Evolutionary conservation across 2,113 vertebrate species (phyloP).

Genomic region (Ammospiza caudacuta): DNA sequence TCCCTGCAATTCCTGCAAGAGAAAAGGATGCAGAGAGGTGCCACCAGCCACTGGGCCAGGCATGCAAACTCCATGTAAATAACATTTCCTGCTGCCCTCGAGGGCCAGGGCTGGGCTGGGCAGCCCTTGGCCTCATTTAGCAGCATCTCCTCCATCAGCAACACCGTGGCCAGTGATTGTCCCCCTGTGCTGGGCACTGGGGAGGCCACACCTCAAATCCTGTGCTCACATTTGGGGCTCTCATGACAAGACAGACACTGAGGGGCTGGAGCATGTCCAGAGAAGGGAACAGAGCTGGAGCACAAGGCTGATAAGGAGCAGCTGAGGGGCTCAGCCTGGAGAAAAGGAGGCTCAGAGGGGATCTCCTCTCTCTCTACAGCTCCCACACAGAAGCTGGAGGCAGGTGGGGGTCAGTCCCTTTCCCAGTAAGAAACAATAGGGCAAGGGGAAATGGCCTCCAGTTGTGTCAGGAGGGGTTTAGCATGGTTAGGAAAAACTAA

Average conservation of each 20-base stretch:
- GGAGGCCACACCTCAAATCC: not conserved
- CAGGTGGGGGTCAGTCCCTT: no score
- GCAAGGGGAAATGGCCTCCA: not conserved
- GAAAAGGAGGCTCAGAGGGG: not conserved
- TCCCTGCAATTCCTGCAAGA: not conserved
- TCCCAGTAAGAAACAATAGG: not conserved
- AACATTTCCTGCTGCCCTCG: fast-evolving
- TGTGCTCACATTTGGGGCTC: not conserved
- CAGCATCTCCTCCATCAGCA: not conserved
- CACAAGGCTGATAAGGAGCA: not conserved
- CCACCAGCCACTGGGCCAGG: not conserved
- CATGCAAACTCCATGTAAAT: fast-evolving
- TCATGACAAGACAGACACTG: not conserved
- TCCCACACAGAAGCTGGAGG: not conserved
- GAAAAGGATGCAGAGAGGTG: not conserved
- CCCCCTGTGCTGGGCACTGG: not conserved
- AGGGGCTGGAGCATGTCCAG: not conserved
- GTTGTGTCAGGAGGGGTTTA: not conserved
- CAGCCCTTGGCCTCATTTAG: not conserved
- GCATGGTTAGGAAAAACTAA: not conserved
- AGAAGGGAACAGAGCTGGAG: not conserved
- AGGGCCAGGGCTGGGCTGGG: not conserved
- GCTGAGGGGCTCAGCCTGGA: not conserved
- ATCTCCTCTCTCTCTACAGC: not conserved
- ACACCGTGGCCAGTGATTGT: not conserved